A percentile compares a stretch with the other conserved stretches of the same genome.
Conservation (phyloP, 2,113 vertebrate species). For the Tachuris rubrigastra region DNA sequence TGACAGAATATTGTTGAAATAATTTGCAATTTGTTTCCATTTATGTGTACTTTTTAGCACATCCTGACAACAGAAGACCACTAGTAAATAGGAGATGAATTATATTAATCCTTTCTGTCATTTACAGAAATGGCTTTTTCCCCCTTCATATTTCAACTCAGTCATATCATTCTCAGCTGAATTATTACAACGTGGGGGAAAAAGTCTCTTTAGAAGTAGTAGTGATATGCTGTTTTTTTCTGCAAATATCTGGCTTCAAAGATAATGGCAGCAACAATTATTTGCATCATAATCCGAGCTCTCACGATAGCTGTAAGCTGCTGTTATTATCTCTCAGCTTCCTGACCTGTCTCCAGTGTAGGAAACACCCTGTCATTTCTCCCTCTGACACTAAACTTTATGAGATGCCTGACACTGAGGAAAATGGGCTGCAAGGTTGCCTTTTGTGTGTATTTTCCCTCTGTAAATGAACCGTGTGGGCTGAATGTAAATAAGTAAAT, state of each 20-base stretch:
- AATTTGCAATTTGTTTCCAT: conserved; percentile 21
- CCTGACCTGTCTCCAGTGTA: conserved; percentile 9
- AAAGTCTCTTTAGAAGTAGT: conserved; percentile 17
- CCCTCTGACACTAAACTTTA: neutral
- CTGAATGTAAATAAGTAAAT: neutral
- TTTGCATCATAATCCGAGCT: conserved; percentile 62
- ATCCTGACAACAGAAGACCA: neutral
- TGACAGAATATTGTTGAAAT: conserved; percentile 19
- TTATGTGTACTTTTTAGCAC: conserved; percentile 17
- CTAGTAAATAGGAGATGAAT: conserved; percentile 53
- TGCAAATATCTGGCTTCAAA: conserved; percentile 71
- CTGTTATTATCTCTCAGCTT: conserved; percentile 57
- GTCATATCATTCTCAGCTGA: conserved; percentile 12
- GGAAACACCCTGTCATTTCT: neutral
- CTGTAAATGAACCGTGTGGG: neutral
- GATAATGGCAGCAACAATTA: conserved; percentile 73
- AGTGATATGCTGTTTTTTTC: conserved; percentile 28
- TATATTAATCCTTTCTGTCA: conserved; percentile 11
- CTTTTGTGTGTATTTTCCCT: neutral
- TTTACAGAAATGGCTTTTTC: neutral
- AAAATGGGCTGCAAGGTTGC: neutral
- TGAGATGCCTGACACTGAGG: neutral
- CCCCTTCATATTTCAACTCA: neutral
- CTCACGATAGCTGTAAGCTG: conserved; percentile 64
- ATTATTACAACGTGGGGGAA: conserved; percentile 22